Percentiles rank a stretch among this genome's conserved stretches.
phyloP scores from a whole-genome alignment of 1,140 invertebrate genomes.

The Geopemphigus sp. region DNA sequence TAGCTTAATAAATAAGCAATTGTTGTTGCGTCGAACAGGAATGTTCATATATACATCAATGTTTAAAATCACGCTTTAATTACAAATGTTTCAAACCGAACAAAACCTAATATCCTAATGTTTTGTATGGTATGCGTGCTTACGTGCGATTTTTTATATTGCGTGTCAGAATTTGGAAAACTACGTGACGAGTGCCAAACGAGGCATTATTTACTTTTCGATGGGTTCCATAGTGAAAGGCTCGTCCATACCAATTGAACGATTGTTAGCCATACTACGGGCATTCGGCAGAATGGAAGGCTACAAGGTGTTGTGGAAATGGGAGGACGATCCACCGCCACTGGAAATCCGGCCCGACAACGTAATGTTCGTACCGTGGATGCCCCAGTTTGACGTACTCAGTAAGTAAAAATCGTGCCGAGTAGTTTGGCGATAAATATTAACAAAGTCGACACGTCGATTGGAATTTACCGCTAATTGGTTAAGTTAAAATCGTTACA shows the following conservation, averaged over 20 bases:
- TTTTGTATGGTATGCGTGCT: too few relatives aligned
- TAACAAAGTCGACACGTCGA: too few relatives aligned
- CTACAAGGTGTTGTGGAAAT: conserved; percentile 61
- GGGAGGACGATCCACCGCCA: conserved; percentile 57
- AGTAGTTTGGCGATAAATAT: too few relatives aligned
- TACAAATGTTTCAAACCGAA: too few relatives aligned
- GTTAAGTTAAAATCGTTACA: too few relatives aligned
- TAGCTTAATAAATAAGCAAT: too few relatives aligned
- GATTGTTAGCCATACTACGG: conserved; percentile 52
- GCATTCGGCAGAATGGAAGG: conserved; percentile 56
- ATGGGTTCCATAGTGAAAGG: conserved; percentile 55
- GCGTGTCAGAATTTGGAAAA: conserved; percentile 23
- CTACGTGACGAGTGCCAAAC: conserved; percentile 4
- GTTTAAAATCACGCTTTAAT: too few relatives aligned
- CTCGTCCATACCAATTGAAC: conserved; percentile 52
- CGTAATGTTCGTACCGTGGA: conserved; percentile 63
- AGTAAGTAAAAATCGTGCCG: conserved; percentile 56
- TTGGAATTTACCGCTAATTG: too few relatives aligned
- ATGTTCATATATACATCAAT: too few relatives aligned
- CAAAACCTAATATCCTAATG: too few relatives aligned
- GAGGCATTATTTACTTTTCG: conserved; percentile 56
- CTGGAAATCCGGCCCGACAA: conserved; percentile 58
- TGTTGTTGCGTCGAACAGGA: too few relatives aligned
- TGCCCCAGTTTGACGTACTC: conserved; percentile 65
- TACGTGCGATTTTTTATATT: too few relatives aligned